Base-by-base conservation (phyloP, 1,140 invertebrate genomes). In the Chrysopa pallens region DNA sequence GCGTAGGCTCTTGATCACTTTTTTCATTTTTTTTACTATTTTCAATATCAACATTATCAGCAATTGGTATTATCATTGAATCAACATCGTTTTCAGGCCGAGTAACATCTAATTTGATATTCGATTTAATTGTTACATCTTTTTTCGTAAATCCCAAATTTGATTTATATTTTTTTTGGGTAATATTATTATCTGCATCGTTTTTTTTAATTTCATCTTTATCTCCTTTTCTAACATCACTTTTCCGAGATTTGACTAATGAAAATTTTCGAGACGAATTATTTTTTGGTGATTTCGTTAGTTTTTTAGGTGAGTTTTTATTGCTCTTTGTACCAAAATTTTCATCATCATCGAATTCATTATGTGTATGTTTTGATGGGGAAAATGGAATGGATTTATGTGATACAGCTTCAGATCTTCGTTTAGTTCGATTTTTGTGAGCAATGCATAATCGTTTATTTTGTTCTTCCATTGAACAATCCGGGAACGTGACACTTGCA, bases 401-500 rank as follows among this genome's bases (percentile, higher is more conserved):
- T 9, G 52, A 50, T 31, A 48, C 55, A 27, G 29, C 40, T 36
- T 58, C 54, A 4, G 51, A 46, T 41, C 29, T 41, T 35, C 53
- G 46, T 46, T 55, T 56, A 44, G 46, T 50, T 39, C 44, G 50
- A 9, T 39, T 39, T 13, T 39, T 43, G 40, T 46, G 46, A 13
- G 40, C 23, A 36, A 49, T 42, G 40, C 39, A 47, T 40, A 58
- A 46, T 29, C 55, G 49, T 44, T 38, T 38, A 42, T 44, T 48
- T 27, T 57, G 56, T 28, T 57, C 55, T 39, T 40, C 31, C 31
- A 51, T 43, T 6, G 53, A 40, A 46, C 36, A 49, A 23, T 44
- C 52, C 27, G 48, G 40, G 51, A 72, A 72, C 15, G 70, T 70
- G 38, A 84, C 72, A 50, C 72, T 72, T 1, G 77, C 78, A 7